Evolutionary conservation across 2,888 invertebrate genomes (phyloP).

Genomic region (Merodon equestris): DNA sequence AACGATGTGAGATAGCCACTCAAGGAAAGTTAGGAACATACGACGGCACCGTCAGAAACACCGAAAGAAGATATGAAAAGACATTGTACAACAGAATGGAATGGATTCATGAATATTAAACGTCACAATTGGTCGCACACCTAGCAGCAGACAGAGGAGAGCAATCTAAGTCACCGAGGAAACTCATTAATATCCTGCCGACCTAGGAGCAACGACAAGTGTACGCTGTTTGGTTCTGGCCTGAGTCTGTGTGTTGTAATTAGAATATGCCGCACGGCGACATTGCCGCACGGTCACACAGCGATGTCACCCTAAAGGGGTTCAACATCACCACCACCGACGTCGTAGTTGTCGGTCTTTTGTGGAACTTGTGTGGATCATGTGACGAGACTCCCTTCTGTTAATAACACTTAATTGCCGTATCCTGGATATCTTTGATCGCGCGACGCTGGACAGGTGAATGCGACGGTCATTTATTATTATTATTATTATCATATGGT

Average conservation of each 20-base stretch:
- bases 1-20: constrained; percentile 48
- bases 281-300: constrained; percentile 45
- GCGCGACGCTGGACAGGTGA: constrained; percentile 53
- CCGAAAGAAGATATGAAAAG: constrained; percentile 43
- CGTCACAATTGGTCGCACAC: constrained; percentile 69
- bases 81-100: constrained; percentile 48
- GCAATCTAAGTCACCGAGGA: constrained; percentile 28
- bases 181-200: constrained; percentile 66
- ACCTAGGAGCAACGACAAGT: constrained; percentile 47
- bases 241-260: constrained; percentile 35
- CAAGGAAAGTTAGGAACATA: constrained; percentile 31
- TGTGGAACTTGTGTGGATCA: constrained; percentile 17
- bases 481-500: background rate
- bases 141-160: constrained; percentile 16
- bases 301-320: constrained; percentile 66
- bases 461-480: constrained; percentile 63
- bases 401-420: constrained; percentile 69
- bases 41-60: constrained; percentile 13
- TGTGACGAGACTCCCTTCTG: constrained; percentile 43
- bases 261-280: constrained; percentile 32
- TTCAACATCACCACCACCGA: constrained; percentile 8
- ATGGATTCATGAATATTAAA: constrained; percentile 66
- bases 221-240: constrained; percentile 34
- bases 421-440: constrained; percentile 66
- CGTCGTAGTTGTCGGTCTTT: constrained; percentile 15